A percentile compares a stretch with the other conserved stretches of the same genome.
Conservation (phyloP, 35 echinoderm and acorn worm genomes). For the Lytechinus pictus region DNA sequence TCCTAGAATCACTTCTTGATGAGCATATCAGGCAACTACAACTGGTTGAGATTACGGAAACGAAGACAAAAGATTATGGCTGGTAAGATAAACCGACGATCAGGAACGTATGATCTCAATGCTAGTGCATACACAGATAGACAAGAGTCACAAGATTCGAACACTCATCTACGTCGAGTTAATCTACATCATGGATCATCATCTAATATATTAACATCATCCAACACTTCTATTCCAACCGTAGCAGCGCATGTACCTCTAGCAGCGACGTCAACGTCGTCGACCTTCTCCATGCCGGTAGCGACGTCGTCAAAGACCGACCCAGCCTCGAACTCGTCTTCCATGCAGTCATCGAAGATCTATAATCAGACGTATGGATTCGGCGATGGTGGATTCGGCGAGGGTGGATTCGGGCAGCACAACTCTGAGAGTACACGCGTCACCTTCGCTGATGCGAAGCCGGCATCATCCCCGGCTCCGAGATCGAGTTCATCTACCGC, state of each 20-base stretch:
- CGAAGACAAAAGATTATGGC: neutral
- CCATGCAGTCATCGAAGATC: slow-evolving; percentile 35
- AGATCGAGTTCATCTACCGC: neutral
- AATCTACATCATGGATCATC: slow-evolving; percentile 21
- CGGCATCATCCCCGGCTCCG: neutral
- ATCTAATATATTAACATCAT: slow-evolving; percentile 4
- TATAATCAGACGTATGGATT: slow-evolving; percentile 17
- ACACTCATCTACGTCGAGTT: neutral
- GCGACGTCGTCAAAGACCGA: neutral
- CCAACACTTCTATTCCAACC: slow-evolving; percentile 35
- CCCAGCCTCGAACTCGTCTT: neutral
- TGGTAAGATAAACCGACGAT: slow-evolving; percentile 7
- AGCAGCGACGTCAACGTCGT: neutral
- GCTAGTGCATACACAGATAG: neutral
- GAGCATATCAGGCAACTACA: slow-evolving; percentile 38
- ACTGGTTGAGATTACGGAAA: slow-evolving; percentile 33
- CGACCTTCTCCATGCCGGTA: slow-evolving; percentile 4
- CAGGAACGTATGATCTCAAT: slow-evolving; percentile 11
- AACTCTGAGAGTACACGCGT: neutral
- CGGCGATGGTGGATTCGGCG: slow-evolving; percentile 15
- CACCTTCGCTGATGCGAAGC: neutral
- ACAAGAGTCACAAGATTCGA: slow-evolving; percentile 38
- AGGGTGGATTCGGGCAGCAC: slow-evolving; percentile 3
- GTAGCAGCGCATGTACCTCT: slow-evolving; percentile 6
- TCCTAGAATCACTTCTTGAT: slow-evolving; percentile 5